Evolutionary conservation across 2,113 vertebrate genomes (phyloP).

Genomic region (Pollimyrus isidori): DNA sequence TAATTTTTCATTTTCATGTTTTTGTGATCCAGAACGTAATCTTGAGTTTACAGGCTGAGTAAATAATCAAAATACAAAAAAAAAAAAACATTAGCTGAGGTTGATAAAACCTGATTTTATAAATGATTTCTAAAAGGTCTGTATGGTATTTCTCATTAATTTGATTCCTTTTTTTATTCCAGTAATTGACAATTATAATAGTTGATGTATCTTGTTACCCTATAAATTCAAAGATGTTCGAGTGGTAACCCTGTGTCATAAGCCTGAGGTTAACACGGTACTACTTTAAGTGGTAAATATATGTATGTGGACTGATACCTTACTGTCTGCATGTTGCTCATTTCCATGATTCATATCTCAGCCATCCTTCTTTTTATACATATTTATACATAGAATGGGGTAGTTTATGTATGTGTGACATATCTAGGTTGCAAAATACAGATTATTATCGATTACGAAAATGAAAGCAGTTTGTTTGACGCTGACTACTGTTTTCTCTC

Average conservation of each 20-base stretch:
- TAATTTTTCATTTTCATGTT: not conserved
- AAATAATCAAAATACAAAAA: not conserved
- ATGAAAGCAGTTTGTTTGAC: slow-evolving; percentile 38
- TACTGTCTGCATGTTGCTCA: not conserved
- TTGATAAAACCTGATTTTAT: not conserved
- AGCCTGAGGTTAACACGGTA: not conserved
- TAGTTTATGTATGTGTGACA: not conserved
- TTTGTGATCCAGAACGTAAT: not conserved
- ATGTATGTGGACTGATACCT: not conserved
- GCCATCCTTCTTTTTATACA: not conserved
- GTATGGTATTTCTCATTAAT: not conserved
- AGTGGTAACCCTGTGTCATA: not conserved
- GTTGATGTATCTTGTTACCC: not conserved
- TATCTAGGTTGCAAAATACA: slow-evolving; percentile 29
- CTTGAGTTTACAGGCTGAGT: not conserved
- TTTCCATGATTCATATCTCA: not conserved
- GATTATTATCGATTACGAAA: slow-evolving; percentile 35
- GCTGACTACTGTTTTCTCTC: slow-evolving; percentile 22
- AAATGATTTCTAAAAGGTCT: slow-evolving; percentile 3
- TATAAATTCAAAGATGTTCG: not conserved
- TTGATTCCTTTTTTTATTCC: not conserved
- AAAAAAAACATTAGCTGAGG: not conserved
- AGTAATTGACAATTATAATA: not conserved
- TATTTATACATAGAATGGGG: not conserved
- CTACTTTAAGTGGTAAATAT: not conserved